These are phyloP conservation scores for Nephrocerus scutellatus DNA, from an alignment of 2,888 invertebrate species.

Conservation along the genomic window DNA sequence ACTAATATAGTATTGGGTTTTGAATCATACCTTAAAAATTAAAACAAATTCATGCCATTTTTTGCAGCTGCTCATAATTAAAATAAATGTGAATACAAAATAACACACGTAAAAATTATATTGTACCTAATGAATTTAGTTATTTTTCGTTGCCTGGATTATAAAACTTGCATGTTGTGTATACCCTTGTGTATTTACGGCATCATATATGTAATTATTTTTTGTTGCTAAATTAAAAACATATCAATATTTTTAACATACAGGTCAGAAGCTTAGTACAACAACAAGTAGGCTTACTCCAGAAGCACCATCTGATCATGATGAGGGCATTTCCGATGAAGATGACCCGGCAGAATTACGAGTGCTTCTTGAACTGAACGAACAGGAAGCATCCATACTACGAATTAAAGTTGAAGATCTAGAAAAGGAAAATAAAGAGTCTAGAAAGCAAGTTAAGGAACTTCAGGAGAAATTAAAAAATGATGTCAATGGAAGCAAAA, in stretches of 20 bases:
- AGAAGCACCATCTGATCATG: slow-evolving; percentile 63
- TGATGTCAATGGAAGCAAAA: slow-evolving; percentile 13
- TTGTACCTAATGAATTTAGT: slow-evolving; percentile 8
- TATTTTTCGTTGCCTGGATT: not conserved
- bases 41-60: slow-evolving; percentile 53
- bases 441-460: slow-evolving; percentile 69
- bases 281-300: slow-evolving; percentile 59
- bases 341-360: slow-evolving; percentile 79
- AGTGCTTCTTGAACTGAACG: slow-evolving; percentile 78
- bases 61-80: slow-evolving; percentile 49
- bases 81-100: slow-evolving; percentile 5
- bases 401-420: slow-evolving; percentile 77
- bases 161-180: not conserved
- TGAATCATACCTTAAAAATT: no score
- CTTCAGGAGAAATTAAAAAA: slow-evolving; percentile 61
- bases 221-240: no score
- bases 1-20: no score
- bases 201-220: no score
- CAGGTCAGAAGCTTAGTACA: slow-evolving; percentile 64
- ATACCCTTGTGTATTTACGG: no score
- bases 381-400: slow-evolving; percentile 80
- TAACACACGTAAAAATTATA: slow-evolving; percentile 2
- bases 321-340: slow-evolving; percentile 67
- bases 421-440: slow-evolving; percentile 69
- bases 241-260: no score